A percentile compares a stretch with the other conserved stretches of the same genome.
phyloP scores from a whole-genome alignment of 2,888 invertebrate species.

The Magallana nippona region DNA sequence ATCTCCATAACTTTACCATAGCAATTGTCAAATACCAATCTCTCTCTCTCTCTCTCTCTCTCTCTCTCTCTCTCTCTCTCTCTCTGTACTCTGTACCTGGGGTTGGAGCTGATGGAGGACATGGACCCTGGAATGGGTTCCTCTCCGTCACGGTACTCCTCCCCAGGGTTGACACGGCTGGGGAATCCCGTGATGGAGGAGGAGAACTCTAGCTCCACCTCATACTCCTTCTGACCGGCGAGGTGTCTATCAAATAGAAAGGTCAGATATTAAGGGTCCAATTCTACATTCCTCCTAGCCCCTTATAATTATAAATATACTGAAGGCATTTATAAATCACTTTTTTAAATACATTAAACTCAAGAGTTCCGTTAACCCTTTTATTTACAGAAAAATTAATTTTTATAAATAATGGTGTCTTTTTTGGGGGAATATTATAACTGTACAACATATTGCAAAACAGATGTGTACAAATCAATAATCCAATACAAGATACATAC shows the following conservation, averaged over 20 bases:
- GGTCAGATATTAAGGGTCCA: background rate
- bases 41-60: too few relatives aligned
- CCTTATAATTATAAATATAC: background rate
- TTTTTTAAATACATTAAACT: too few relatives aligned
- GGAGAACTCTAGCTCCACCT: slow-evolving; percentile 77
- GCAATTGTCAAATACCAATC: background rate
- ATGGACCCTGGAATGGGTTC: slow-evolving; percentile 74
- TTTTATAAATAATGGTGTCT: too few relatives aligned
- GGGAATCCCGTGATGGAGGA: slow-evolving; percentile 76
- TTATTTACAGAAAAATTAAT: too few relatives aligned
- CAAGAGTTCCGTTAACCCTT: too few relatives aligned
- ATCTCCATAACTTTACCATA: background rate
- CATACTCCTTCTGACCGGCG: slow-evolving; percentile 78
- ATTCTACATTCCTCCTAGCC: background rate
- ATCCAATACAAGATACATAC: slow-evolving; percentile 54
- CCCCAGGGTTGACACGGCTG: slow-evolving; percentile 74
- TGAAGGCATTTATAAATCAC: too few relatives aligned
- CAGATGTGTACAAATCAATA: background rate
- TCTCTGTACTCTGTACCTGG: background rate
- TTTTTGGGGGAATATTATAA: too few relatives aligned
- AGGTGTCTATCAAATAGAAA: slow-evolving; percentile 67
- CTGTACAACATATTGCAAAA: too few relatives aligned
- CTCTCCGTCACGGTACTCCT: slow-evolving; percentile 75
- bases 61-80: too few relatives aligned
- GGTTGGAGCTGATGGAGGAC: slow-evolving; percentile 64